Evolutionary conservation across 2,888 invertebrate species (phyloP), one percentile per base, ranked within the genome.

Genomic region (Boloria selene): DNA sequence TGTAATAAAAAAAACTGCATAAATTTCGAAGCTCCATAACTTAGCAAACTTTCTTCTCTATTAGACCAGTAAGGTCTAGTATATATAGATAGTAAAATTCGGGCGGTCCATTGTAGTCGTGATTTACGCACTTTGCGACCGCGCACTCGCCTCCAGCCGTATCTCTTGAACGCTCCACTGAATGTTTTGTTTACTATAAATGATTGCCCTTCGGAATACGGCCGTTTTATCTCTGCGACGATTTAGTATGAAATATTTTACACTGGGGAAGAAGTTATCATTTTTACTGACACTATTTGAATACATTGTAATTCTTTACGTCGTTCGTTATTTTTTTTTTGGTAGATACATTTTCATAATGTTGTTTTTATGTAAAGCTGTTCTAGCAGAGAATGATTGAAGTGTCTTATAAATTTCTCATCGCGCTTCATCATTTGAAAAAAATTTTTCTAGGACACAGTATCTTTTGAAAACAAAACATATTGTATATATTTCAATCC

Each of bases 71-170:
- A 56, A 56, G 56, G 18, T 22, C 18, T 22, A 17, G 17, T 59
- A 18, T 64, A 54, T 38, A 49, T 67, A 61, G 56, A 67, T 60
- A 67, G 67, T 64, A 51, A 54, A 67, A 67, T 55, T 64, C 51
- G 50, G 58, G 26, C 16, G 53, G 42, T 44, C 45, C 55, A 55
- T 60, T 61, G 64, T 64, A 52, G 14, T 44, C 65, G 65, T 75
- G 75, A 75, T 75, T 75, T 75, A 75, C 71, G 69, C 72, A 72
- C 61, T 68, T 70, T 66, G 61, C 51, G 69, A 73, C 63, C 71
- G 70, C 64, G 58, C 22, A 67, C 55, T 64, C 67, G 68, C 64
- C 70, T 70, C 61, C 64, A 61, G 66, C 67, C 72, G 74, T 74
- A 73, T 73, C 74, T 74, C 68, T 69, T 71, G 65, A 69, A 68